A percentile compares a stretch with the other conserved stretches of the same genome.
Conservation (phyloP, 2,888 invertebrate species). For the Epistrophella euchroma region DNA sequence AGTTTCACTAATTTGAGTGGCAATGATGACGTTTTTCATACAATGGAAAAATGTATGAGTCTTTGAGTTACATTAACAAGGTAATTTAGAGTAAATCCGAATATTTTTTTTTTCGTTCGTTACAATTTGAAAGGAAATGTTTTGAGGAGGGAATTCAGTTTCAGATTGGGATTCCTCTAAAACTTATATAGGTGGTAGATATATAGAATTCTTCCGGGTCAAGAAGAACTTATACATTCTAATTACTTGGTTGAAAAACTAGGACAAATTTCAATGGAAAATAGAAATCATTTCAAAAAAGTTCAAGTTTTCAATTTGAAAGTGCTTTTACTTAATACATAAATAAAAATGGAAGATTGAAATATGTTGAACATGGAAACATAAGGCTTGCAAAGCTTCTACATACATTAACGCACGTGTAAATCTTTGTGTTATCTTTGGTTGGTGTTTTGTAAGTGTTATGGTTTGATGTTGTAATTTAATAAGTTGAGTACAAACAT, state of each 20-base stretch:
- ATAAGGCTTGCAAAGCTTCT: neutral
- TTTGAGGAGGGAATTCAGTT: neutral
- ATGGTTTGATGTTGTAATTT: too few relatives aligned
- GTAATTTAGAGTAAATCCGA: neutral
- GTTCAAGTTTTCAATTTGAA: too few relatives aligned
- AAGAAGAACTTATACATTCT: neutral
- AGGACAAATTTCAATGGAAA: neutral
- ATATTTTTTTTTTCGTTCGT: neutral
- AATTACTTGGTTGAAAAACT: neutral
- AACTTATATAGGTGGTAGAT: neutral
- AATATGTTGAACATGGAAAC: neutral
- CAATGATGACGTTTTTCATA: conserved; percentile 6
- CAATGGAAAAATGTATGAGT: neutral
- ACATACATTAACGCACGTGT: neutral
- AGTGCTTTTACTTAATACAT: neutral
- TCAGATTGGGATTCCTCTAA: too few relatives aligned
- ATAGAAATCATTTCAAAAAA: neutral
- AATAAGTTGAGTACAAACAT: too few relatives aligned
- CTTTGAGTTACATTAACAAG: neutral
- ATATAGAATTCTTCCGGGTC: neutral
- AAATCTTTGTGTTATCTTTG: too few relatives aligned
- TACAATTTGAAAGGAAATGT: neutral
- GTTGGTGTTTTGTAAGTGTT: too few relatives aligned
- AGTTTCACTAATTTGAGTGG: conserved; percentile 13
- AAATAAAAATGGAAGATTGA: neutral